A percentile compares a stretch with the other conserved stretches of the same genome.
These are phyloP conservation scores for Euwallacea fornicatus DNA, from an alignment of 1,140 invertebrate genomes.

Conservation along the genomic window DNA sequence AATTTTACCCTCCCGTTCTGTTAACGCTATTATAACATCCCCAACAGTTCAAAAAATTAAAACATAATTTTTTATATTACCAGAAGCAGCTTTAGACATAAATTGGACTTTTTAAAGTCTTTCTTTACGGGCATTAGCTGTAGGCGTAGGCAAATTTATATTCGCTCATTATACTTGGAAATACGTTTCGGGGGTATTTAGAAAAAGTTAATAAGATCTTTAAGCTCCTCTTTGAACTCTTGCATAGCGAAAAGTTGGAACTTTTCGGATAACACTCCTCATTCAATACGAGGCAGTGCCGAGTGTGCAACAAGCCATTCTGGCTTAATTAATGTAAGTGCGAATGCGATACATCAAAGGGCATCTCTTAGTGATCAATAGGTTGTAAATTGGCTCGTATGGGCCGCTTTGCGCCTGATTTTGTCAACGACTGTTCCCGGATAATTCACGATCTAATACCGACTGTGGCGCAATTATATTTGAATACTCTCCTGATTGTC, in stretches of 20 bases:
- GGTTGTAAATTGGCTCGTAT: neutral
- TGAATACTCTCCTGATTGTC: neutral
- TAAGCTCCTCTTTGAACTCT: conserved; percentile 7
- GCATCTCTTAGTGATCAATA: neutral
- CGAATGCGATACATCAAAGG: neutral
- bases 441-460: neutral
- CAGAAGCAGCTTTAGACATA: conserved; percentile 14
- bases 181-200: conserved; percentile 11
- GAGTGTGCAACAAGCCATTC: neutral
- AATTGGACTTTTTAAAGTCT: conserved; percentile 14
- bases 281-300: too few species aligned
- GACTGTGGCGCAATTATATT: neutral
- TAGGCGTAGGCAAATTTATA: conserved; percentile 13
- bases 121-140: conserved; percentile 7
- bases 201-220: conserved; percentile 16
- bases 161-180: conserved; percentile 16
- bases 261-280: neutral
- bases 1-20: neutral
- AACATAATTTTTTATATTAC: conserved; percentile 14
- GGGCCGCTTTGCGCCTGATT: neutral
- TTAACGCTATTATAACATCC: neutral
- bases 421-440: neutral
- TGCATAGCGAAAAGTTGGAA: neutral
- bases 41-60: conserved; percentile 6
- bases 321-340: conserved; percentile 4